phyloP scores from a whole-genome alignment of 2,888 invertebrate genomes.

The Pseudolycoriella hygida region DNA sequence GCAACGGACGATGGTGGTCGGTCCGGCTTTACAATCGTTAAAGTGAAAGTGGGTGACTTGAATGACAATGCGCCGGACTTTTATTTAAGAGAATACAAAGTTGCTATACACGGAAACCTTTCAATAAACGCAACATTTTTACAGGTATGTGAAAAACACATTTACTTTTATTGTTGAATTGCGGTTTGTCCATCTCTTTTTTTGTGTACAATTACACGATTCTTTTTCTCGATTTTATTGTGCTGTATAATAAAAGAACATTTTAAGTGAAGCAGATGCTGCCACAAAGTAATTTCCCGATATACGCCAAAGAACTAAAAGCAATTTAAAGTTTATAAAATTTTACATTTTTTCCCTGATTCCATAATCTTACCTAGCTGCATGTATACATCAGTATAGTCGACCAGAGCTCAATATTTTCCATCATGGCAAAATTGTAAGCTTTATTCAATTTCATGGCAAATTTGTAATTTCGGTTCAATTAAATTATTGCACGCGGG shows the following conservation, averaged over 20 bases:
- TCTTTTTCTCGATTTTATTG: too few species aligned
- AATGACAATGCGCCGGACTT: conserved; percentile 74
- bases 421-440: background rate
- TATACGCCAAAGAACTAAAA: background rate
- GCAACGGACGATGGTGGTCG: conserved; percentile 71
- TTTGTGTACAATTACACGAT: background rate
- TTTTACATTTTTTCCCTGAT: too few species aligned
- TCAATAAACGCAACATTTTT: conserved; percentile 38
- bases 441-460: background rate
- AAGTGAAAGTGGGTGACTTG: conserved; percentile 64
- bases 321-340: too few species aligned
- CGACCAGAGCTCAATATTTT: too few species aligned
- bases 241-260: too few species aligned
- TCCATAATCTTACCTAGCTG: too few species aligned
- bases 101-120: conserved; percentile 44
- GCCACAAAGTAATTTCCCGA: background rate
- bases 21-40: conserved; percentile 53
- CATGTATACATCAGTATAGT: background rate
- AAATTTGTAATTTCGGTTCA: conserved; percentile 1
- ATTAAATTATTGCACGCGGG: background rate
- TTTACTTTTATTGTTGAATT: too few species aligned
- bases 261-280: background rate
- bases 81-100: conserved; percentile 57
- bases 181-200: background rate
- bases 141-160: conserved; percentile 27